phyloP scores from a whole-genome alignment of 2,113 vertebrate species.

The Microtus ochrogaster region DNA sequence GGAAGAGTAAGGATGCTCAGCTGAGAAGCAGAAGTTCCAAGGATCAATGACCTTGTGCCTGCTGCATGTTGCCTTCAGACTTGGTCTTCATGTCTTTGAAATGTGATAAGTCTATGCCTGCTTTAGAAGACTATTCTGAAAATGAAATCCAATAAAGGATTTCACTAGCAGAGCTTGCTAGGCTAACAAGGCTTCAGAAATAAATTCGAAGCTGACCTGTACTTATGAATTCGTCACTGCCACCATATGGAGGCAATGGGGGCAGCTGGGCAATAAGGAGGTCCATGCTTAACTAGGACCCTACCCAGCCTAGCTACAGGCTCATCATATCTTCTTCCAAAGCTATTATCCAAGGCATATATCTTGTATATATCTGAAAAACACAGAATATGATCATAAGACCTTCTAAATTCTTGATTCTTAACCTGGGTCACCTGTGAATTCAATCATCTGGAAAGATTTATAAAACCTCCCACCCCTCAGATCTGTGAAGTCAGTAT shows the following conservation, averaged over 20 bases:
- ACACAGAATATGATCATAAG: background rate
- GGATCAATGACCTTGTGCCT: background rate
- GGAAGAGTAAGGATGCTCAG: background rate
- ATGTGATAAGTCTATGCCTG: background rate
- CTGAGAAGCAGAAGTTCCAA: background rate
- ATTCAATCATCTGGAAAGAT: background rate
- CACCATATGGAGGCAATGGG: background rate
- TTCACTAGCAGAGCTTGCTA: background rate
- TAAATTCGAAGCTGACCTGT: background rate
- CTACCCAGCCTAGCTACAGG: too few relatives aligned
- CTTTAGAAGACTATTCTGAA: background rate
- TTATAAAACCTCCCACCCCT: background rate
- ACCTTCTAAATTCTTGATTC: background rate
- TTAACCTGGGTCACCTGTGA: background rate
- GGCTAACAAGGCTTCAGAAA: background rate
- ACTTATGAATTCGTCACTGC: background rate
- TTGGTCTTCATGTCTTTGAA: background rate
- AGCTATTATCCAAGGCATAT: background rate
- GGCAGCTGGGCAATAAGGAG: too few relatives aligned
- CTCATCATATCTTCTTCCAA: background rate
- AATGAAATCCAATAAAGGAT: background rate
- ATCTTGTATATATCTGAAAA: background rate
- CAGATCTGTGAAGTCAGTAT: background rate
- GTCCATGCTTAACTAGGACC: background rate
- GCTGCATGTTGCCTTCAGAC: background rate